phyloP scores from a whole-genome alignment of 2,888 invertebrate species.

The Drosophila merina region DNA sequence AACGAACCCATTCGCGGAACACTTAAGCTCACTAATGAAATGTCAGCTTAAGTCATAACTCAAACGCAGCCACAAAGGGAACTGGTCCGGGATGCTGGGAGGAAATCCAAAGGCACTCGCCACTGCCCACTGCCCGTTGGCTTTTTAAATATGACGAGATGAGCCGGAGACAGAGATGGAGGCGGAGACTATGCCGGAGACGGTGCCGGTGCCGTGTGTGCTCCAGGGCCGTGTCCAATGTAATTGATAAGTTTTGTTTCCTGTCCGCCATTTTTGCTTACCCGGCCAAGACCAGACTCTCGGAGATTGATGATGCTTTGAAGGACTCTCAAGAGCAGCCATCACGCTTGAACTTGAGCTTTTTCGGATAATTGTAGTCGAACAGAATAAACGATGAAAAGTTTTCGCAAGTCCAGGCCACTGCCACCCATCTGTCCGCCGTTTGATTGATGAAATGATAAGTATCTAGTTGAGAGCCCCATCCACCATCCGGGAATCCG shows the following conservation, averaged over 20 bases:
- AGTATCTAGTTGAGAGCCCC: conserved; percentile 67
- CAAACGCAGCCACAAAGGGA: conserved; percentile 63
- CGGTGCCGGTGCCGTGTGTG: conserved; percentile 24
- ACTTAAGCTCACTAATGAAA: conserved; percentile 82
- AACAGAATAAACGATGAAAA: conserved; percentile 74
- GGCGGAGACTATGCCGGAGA: too few relatives aligned
- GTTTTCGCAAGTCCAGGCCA: conserved; percentile 53
- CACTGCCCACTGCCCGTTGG: conserved; percentile 30
- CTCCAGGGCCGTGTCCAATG: conserved; percentile 62
- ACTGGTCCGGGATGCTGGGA: conserved; percentile 12
- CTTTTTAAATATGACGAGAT: conserved; percentile 79
- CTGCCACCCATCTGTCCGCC: conserved; percentile 44
- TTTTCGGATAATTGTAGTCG: conserved; percentile 69
- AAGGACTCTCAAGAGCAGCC: conserved; percentile 56
- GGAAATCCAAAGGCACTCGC: neutral
- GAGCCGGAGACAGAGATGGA: conserved; percentile 4
- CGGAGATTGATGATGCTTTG: conserved; percentile 78
- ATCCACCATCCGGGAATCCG: neutral
- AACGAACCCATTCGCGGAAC: conserved; percentile 72
- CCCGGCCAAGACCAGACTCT: conserved; percentile 45
- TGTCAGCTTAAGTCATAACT: conserved; percentile 83
- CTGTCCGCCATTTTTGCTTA: conserved; percentile 65
- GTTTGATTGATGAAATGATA: conserved; percentile 80
- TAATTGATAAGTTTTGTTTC: conserved; percentile 75
- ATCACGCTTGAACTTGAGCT: conserved; percentile 31